phyloP scores from a whole-genome alignment of 2,797 vertebrate genomes.

The Microhierax caerulescens region DNA sequence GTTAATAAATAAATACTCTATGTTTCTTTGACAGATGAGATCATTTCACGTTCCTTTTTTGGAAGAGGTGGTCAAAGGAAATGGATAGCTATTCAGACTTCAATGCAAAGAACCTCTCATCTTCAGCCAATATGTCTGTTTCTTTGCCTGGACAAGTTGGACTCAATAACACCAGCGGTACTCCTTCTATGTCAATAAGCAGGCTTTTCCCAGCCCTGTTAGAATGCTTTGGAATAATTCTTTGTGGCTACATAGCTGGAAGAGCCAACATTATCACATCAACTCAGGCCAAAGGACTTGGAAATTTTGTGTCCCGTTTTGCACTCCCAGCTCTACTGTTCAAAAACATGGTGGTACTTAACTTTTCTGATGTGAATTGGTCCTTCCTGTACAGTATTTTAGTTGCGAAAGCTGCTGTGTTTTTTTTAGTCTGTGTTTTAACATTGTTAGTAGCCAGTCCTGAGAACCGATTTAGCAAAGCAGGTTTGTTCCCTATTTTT shows the following conservation, averaged over 20 bases:
- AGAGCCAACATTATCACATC: slow-evolving; percentile 89
- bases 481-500: slow-evolving; percentile 95
- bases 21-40: slow-evolving; percentile 65
- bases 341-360: slow-evolving; percentile 97
- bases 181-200: slow-evolving; percentile 89
- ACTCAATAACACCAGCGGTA: slow-evolving; percentile 42
- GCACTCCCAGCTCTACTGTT: slow-evolving; percentile 94
- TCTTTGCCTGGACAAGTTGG: slow-evolving; percentile 41
- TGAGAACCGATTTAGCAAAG: slow-evolving; percentile 89
- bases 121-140: slow-evolving; percentile 61
- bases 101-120: slow-evolving; percentile 57
- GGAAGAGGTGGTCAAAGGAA: slow-evolving; percentile 56
- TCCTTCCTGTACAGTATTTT: slow-evolving; percentile 93
- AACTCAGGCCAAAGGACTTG: slow-evolving; percentile 93
- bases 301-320: slow-evolving; percentile 97
- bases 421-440: slow-evolving; percentile 86
- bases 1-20: not conserved
- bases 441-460: slow-evolving; percentile 89
- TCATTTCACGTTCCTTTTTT: slow-evolving; percentile 13
- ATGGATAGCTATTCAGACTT: slow-evolving; percentile 72
- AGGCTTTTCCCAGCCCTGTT: slow-evolving; percentile 92
- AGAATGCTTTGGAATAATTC: slow-evolving; percentile 96
- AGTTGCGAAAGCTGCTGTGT: slow-evolving; percentile 91
- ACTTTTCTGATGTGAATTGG: slow-evolving; percentile 94
- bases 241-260: slow-evolving; percentile 94